A percentile compares a stretch with the other conserved stretches of the same genome.
Conservation (phyloP, 2,888 invertebrate species). For the Heliconius ethilla region DNA sequence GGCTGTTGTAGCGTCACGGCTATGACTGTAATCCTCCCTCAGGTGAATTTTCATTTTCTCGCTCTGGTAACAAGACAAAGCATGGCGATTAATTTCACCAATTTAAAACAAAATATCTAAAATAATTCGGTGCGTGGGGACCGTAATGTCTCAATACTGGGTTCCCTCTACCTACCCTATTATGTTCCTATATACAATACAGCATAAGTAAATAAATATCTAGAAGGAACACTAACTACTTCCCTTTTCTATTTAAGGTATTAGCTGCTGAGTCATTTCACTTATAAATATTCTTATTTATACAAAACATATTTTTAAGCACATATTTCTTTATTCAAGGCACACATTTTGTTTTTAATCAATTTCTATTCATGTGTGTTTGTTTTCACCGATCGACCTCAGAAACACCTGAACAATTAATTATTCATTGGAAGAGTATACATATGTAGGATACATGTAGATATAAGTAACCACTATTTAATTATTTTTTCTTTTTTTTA, state of each 20-base stretch:
- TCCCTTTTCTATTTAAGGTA: no score
- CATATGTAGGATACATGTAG: not conserved
- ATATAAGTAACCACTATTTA: no score
- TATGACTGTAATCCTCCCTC: no score
- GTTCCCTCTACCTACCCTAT: not conserved
- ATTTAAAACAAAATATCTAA: no score
- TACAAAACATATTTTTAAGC: not conserved
- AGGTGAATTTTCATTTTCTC: not conserved
- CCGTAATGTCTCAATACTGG: not conserved
- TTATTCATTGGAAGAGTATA: constrained; percentile 24
- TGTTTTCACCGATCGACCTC: constrained; percentile 37
- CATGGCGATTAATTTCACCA: no score
- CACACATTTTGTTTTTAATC: constrained; percentile 32
- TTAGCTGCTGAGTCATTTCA: not conserved
- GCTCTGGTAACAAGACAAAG: not conserved
- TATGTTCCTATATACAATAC: not conserved
- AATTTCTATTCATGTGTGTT: constrained; percentile 40
- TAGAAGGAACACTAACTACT: no score
- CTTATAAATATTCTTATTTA: not conserved
- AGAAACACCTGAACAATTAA: constrained; percentile 23
- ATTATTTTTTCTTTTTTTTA: no score
- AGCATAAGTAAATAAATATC: not conserved
- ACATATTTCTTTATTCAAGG: not conserved
- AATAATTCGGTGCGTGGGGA: no score
- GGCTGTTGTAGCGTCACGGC: no score